phyloP scores from a whole-genome alignment of 1,140 invertebrate genomes.

The Geopemphigus sp. region DNA sequence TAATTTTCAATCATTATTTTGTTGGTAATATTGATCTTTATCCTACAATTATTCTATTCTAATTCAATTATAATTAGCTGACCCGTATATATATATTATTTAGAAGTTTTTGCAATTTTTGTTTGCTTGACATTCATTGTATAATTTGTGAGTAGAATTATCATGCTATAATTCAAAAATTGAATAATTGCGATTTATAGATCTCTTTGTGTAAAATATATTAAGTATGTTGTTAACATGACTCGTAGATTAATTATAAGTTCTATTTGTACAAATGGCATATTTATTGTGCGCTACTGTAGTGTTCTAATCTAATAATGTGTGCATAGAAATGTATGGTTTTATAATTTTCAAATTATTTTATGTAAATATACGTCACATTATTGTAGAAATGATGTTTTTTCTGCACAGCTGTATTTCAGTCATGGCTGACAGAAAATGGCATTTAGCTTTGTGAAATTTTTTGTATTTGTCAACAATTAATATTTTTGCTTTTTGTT shows the following conservation, averaged over 20 bases:
- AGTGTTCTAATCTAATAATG: not conserved
- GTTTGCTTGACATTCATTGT: not conserved
- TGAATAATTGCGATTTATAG: not conserved
- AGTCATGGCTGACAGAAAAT: not conserved
- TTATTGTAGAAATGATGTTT: not conserved
- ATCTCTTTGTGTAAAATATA: not conserved
- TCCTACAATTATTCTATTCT: not conserved
- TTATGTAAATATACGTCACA: slow-evolving; percentile 5
- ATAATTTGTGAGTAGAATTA: too few relatives aligned
- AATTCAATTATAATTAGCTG: not conserved
- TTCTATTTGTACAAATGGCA: not conserved
- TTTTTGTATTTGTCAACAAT: not conserved
- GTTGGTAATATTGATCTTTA: not conserved
- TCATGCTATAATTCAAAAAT: too few relatives aligned
- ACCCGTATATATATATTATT: not conserved
- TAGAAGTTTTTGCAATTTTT: not conserved
- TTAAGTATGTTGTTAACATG: too few relatives aligned
- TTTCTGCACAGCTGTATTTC: not conserved
- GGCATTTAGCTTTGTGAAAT: not conserved
- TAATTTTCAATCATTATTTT: not conserved
- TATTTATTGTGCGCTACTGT: not conserved
- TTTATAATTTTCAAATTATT: slow-evolving; percentile 9
- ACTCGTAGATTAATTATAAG: not conserved
- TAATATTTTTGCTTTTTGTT: not conserved
- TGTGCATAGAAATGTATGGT: not conserved